Evolutionary conservation across 2,113 vertebrate species (phyloP).

Genomic region (Brienomyrus longianalis): DNA sequence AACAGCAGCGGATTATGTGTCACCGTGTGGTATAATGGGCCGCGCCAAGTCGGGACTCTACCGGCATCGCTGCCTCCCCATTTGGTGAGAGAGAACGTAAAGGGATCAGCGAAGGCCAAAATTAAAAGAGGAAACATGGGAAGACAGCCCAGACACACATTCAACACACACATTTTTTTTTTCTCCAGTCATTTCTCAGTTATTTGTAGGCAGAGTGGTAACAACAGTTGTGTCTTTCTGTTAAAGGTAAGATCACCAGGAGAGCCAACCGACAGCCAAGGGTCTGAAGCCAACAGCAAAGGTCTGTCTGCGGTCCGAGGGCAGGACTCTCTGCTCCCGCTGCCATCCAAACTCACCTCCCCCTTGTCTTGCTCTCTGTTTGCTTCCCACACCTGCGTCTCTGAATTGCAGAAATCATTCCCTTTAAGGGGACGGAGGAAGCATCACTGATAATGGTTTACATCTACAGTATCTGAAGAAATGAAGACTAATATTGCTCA

Average conservation of each 20-base stretch:
- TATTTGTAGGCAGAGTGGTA: background rate
- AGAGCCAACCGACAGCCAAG: slow-evolving; percentile 34
- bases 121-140: background rate
- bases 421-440: background rate
- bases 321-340: background rate
- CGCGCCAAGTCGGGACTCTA: too few species aligned
- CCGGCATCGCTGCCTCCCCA: too few species aligned
- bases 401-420: background rate
- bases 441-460: background rate
- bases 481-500: background rate
- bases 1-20: background rate
- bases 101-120: background rate
- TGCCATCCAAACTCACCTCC: background rate
- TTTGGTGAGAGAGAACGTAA: background rate
- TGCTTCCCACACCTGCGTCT: background rate
- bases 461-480: background rate
- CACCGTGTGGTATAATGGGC: background rate
- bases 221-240: slow-evolving; percentile 11
- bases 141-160: background rate
- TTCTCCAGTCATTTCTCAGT: background rate
- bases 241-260: slow-evolving; percentile 36
- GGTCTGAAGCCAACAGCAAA: slow-evolving; percentile 36
- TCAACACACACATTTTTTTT: background rate
- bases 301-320: slow-evolving; percentile 20
- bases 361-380: background rate